Conservation (phyloP, 92 coral and sea anemone species). For the Virgularia gustaviana region DNA sequence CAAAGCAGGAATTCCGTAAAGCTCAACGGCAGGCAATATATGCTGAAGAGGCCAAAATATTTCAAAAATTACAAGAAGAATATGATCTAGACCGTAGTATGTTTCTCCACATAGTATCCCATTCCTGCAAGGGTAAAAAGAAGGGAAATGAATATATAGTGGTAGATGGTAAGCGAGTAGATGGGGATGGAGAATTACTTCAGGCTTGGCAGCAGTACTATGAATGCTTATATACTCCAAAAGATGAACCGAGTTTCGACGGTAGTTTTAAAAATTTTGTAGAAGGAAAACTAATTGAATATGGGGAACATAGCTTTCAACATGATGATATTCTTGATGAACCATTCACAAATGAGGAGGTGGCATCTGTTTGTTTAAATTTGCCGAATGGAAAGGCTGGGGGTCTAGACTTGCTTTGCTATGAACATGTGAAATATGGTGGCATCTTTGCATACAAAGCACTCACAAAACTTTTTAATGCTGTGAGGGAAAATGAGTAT, state of each 20-base stretch:
- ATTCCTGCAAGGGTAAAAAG: neutral
- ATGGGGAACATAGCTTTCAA: neutral
- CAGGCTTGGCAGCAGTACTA: neutral
- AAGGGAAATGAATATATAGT: neutral
- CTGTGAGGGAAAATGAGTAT: neutral
- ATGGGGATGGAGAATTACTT: neutral
- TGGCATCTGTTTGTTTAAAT: neutral
- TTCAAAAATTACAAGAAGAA: neutral
- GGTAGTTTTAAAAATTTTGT: neutral
- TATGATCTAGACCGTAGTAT: neutral
- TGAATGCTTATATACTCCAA: neutral
- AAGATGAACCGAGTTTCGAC: neutral
- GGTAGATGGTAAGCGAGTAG: conserved; percentile 1
- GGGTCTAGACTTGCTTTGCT: neutral
- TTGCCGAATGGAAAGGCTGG: neutral
- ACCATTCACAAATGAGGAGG: neutral
- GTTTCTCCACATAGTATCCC: neutral
- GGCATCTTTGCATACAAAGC: neutral
- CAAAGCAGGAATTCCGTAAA: conserved; percentile 11
- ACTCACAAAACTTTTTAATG: neutral
- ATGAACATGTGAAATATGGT: neutral
- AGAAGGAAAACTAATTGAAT: neutral
- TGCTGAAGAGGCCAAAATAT: neutral
- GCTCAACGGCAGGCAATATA: conserved; percentile 4
- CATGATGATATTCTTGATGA: neutral